These are phyloP conservation scores for Cantharis rufa DNA, from an alignment of 2,888 invertebrate genomes.

Conservation along the genomic window DNA sequence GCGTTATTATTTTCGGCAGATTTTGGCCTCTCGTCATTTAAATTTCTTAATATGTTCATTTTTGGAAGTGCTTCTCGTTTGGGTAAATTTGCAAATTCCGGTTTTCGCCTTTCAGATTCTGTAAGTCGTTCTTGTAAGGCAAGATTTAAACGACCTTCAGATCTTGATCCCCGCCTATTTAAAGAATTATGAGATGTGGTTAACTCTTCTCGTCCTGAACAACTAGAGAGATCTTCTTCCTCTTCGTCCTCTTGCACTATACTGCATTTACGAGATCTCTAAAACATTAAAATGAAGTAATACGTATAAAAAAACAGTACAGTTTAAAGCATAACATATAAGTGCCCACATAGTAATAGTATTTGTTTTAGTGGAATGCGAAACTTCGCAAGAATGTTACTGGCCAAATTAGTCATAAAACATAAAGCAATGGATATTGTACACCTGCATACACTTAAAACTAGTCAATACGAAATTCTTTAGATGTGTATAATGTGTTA, in stretches of 20 bases:
- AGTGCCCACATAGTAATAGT: neutral
- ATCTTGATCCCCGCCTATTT: conserved; percentile 74
- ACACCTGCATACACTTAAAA: neutral
- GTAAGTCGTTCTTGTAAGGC: conserved; percentile 67
- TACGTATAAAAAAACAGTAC: neutral
- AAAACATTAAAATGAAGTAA: conserved; percentile 39
- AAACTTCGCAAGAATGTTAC: neutral
- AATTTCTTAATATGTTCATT: conserved; percentile 19
- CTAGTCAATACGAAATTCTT: neutral
- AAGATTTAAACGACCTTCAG: conserved; percentile 77
- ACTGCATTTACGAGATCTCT: conserved; percentile 83
- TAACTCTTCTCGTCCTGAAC: conserved; percentile 63
- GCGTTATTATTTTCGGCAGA: conserved; percentile 18
- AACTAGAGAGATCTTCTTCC: conserved; percentile 73
- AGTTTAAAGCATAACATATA: neutral
- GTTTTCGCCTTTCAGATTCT: conserved; percentile 61
- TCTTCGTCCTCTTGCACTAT: conserved; percentile 93
- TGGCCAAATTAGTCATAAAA: neutral
- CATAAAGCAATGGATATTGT: neutral
- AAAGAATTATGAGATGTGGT: conserved; percentile 57
- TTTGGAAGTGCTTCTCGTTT: conserved; percentile 42
- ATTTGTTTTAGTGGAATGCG: neutral
- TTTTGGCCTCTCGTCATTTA: conserved; percentile 27
- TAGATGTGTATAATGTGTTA: neutral
- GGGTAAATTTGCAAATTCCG: conserved; percentile 35